Conservation (phyloP, 2,797 vertebrate genomes). For the Rhinella marina region DNA sequence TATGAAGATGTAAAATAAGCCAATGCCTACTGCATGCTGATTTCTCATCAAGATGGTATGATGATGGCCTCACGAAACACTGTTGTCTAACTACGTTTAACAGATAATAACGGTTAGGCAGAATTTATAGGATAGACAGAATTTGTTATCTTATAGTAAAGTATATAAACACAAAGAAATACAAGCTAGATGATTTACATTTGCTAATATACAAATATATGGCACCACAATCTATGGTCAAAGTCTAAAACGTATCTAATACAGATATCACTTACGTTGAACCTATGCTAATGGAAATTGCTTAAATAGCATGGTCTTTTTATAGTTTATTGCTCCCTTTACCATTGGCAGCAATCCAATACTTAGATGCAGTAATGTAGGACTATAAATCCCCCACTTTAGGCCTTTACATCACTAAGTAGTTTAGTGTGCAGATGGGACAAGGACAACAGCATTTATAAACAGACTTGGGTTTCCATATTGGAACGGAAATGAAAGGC, state of each 20-base stretch:
- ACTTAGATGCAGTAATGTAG: neutral
- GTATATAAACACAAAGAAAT: neutral
- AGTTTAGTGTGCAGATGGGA: neutral
- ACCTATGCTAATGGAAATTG: neutral
- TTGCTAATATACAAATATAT: neutral
- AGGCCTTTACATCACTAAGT: neutral
- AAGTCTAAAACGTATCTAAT: neutral
- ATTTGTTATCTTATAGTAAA: neutral
- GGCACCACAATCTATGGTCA: neutral
- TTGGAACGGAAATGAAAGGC: no score
- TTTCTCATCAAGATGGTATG: neutral
- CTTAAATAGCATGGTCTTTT: neutral
- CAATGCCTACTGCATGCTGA: neutral
- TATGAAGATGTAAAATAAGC: slow-evolving; percentile 22
- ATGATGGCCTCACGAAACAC: neutral
- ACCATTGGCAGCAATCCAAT: neutral
- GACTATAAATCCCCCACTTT: neutral
- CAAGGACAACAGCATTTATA: neutral
- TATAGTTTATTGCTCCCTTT: neutral
- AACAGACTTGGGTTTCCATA: neutral
- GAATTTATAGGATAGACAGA: no score
- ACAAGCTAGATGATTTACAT: neutral
- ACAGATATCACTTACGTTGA: neutral
- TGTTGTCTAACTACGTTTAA: neutral
- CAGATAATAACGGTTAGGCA: neutral